Base-by-base conservation (phyloP, 2,113 vertebrate species). In the Ophiodon elongatus region DNA sequence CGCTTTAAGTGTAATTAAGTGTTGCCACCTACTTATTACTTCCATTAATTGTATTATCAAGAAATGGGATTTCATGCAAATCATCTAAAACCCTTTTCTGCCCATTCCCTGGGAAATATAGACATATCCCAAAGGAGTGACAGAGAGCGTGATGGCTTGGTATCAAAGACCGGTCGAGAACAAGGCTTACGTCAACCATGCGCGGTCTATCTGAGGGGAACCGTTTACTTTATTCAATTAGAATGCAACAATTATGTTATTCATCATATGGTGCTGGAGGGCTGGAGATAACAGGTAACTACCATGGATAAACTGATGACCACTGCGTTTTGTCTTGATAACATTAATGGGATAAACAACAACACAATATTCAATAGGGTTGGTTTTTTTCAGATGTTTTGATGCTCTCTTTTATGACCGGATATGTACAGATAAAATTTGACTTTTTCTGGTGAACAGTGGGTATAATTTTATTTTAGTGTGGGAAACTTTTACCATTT, bases 311-410 rank as follows among this genome's bases (percentile, higher is more conserved):
- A 81, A 88, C 82, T 76, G 85, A 83, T 92, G 89, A 80, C 86
- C 77, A 59, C 71, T 85, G 74, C 72, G 47, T 80, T 85, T 80
- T 72, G 47, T 70, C 6, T 15, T 73, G 88, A 90, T 90, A 90
- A 84, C 65, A 76, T 66, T 89, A 91, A 92, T 87, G 52, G 85
- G 85, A 92, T 92, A 91, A 93, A 92, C 85, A 92, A 88, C 81
- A 92, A 90, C 72, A 87, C 77, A 67, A 83, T 27, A 73, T 79
- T 57, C 72, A 79, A 75, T 66, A 33, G 29, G 29, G 29, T 60
- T 39, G 33, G 47, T 83, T 84, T 73, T 19, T 64, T 73, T 73
- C 59, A 69, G 25, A 63, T 60, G 66, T 45, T 84, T 33, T 73
- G 64, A 88, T 76, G 59, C 47, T 64, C 60, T 64, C n/a, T 64